Percentiles rank a stretch among this genome's conserved stretches.
phyloP scores from a whole-genome alignment of 2,797 vertebrate genomes.

The Chromobotia macracanthus region DNA sequence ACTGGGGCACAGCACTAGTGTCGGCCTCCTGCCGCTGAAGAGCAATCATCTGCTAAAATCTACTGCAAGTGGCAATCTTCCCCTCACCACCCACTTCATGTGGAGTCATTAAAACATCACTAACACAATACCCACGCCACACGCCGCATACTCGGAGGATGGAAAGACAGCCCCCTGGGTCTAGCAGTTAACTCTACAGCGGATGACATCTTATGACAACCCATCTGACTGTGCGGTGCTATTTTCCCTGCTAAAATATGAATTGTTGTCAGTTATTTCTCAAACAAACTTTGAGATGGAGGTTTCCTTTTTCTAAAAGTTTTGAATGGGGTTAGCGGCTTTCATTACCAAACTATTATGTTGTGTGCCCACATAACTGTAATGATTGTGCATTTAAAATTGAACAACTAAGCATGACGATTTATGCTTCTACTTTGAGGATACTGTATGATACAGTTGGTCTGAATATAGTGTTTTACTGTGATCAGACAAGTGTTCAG shows the following conservation, averaged over 20 bases:
- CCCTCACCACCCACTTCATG: conserved; percentile 56
- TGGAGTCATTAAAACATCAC: conserved; percentile 60
- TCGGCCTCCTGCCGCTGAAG: conserved; percentile 36
- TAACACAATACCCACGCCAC: conserved; percentile 54
- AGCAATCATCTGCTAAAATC: conserved; percentile 54
- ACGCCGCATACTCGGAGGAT: conserved; percentile 4
- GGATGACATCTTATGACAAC: conserved; percentile 47
- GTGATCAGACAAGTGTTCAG: no score
- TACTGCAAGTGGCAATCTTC: conserved; percentile 58
- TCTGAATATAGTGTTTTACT: no score
- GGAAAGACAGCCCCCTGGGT: conserved; percentile 34
- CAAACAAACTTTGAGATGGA: conserved; percentile 47
- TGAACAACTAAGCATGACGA: no score
- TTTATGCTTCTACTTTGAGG: no score
- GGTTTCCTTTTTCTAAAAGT: conserved; percentile 39
- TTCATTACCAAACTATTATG: conserved; percentile 26
- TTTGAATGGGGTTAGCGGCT: conserved; percentile 27
- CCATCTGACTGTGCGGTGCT: conserved; percentile 44
- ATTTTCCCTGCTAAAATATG: conserved; percentile 51
- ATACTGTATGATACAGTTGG: no score
- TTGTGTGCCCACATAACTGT: conserved; percentile 7
- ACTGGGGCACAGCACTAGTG: conserved; percentile 17
- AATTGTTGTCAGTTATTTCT: conserved; percentile 28
- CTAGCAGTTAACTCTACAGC: conserved; percentile 48
- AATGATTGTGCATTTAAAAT: conserved; percentile 2